Evolutionary conservation across 2,113 vertebrate species (phyloP).

Genomic region (Pipra filicauda): DNA sequence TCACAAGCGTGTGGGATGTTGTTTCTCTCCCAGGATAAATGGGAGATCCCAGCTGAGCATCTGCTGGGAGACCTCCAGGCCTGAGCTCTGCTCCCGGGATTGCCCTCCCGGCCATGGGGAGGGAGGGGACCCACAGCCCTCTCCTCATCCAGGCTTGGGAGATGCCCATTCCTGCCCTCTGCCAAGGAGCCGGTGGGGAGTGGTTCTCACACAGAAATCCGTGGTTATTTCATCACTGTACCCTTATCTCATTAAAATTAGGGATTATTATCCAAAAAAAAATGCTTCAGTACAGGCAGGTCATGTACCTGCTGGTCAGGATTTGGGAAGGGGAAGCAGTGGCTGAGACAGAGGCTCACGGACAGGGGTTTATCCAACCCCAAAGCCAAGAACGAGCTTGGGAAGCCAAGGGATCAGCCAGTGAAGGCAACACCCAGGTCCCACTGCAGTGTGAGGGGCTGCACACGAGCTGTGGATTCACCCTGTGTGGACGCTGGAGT

Average conservation of each 20-base stretch:
- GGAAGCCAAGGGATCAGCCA: neutral
- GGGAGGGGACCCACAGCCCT: neutral
- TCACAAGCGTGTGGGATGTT: accelerated
- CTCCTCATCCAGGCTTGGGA: neutral
- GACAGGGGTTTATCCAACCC: neutral
- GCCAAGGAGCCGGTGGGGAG: neutral
- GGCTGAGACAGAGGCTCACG: neutral
- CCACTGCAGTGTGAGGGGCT: neutral
- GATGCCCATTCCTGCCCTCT: neutral
- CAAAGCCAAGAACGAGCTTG: neutral
- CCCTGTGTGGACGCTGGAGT: accelerated
- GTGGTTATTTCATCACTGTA: accelerated
- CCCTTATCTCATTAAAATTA: neutral
- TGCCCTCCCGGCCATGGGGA: accelerated
- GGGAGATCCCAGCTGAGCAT: neutral
- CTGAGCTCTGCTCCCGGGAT: neutral
- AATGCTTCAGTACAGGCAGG: neutral
- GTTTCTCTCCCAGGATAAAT: neutral
- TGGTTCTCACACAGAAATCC: neutral
- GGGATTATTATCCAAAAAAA: neutral
- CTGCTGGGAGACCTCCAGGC: neutral
- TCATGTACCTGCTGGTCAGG: accelerated
- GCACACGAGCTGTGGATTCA: accelerated
- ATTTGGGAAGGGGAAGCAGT: neutral
- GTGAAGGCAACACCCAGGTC: neutral